phyloP scores from a whole-genome alignment of 1,140 invertebrate genomes.

The Helicoverpa zea region DNA sequence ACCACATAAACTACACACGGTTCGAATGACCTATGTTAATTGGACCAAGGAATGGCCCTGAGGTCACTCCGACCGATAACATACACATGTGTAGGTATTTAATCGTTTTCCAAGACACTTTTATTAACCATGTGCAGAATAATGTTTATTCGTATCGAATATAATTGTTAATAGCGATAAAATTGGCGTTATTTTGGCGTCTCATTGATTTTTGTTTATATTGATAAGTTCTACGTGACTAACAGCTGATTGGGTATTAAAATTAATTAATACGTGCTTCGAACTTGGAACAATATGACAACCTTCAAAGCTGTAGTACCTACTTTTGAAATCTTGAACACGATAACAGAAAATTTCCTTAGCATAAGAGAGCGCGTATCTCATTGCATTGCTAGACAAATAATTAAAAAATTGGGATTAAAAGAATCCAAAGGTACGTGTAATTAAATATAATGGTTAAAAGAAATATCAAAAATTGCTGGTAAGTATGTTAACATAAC shows the following conservation, averaged over 20 bases:
- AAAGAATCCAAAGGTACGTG: no score
- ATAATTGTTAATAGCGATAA: background rate
- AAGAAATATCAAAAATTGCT: no score
- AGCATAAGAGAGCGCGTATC: no score
- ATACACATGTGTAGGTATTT: conserved; percentile 47
- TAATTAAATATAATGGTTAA: no score
- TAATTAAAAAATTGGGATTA: no score
- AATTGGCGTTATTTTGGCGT: background rate
- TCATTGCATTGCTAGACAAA: no score
- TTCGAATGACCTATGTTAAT: conserved; percentile 63
- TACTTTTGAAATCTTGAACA: no score
- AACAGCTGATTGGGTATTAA: background rate
- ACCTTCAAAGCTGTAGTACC: background rate
- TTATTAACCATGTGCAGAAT: conserved; percentile 7
- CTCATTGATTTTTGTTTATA: conserved; percentile 11
- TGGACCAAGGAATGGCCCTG: conserved; percentile 70
- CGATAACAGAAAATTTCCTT: no score
- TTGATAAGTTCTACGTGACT: conserved; percentile 22
- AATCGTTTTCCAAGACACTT: conserved; percentile 32
- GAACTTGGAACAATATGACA: background rate
- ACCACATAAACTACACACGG: conserved; percentile 42
- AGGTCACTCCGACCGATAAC: conserved; percentile 59
- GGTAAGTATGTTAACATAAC: no score
- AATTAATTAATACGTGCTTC: background rate
- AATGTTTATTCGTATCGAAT: background rate